Percentiles rank a stretch among this genome's conserved stretches.
phyloP scores from a whole-genome alignment of 2,888 invertebrate genomes.

The Anoplius nigerrimus region DNA sequence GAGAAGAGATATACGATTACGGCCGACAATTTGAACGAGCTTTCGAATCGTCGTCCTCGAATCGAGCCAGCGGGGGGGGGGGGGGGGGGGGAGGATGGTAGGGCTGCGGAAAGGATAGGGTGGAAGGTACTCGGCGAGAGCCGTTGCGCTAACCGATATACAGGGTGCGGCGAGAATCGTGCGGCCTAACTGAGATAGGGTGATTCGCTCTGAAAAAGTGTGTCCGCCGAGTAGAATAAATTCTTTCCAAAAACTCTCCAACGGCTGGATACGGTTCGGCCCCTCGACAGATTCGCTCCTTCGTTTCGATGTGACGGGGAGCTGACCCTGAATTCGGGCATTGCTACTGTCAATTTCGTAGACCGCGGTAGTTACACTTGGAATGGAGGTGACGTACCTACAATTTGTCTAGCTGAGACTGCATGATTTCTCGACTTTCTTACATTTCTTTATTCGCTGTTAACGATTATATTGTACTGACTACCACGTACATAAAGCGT shows the following conservation, averaged over 20 bases:
- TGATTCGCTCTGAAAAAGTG: no score
- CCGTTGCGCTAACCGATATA: not conserved
- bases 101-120: constrained; percentile 10
- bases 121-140: constrained; percentile 2
- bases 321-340: no score
- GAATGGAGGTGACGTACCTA: no score
- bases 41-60: constrained; percentile 35
- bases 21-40: constrained; percentile 37
- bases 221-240: no score
- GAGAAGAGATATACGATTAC: constrained; percentile 44
- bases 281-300: not conserved
- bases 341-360: no score
- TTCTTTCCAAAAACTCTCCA: constrained; percentile 6
- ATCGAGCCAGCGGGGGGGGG: constrained; percentile 36
- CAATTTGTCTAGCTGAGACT: constrained; percentile 4
- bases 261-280: constrained; percentile 1
- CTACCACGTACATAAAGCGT: no score
- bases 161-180: not conserved
- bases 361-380: no score
- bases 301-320: no score
- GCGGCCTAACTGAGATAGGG: not conserved
- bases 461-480: no score
- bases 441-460: no score
- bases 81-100: not conserved
- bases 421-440: constrained; percentile 16